phyloP scores from a whole-genome alignment of 2,888 invertebrate species.

The Notodonta dromedarius region DNA sequence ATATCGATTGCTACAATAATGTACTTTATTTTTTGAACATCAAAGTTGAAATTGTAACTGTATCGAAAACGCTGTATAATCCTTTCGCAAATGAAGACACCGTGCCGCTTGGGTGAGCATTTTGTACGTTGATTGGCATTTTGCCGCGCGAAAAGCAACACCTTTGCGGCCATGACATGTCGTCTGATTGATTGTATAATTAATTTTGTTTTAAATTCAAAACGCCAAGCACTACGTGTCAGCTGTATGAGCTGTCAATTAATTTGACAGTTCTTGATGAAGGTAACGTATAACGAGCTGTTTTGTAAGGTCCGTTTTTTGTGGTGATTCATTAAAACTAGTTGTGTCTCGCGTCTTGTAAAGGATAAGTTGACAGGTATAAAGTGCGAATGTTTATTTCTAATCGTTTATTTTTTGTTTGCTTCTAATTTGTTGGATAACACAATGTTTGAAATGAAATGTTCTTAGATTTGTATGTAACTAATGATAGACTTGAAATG shows the following conservation, averaged over 20 bases:
- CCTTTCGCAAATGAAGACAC: slow-evolving; percentile 34
- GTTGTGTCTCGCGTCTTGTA: slow-evolving; percentile 48
- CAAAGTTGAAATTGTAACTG: slow-evolving; percentile 46
- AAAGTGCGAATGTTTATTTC: slow-evolving; percentile 60
- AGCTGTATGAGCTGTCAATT: slow-evolving; percentile 77
- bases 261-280: slow-evolving; percentile 78
- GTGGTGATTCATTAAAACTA: slow-evolving; percentile 66
- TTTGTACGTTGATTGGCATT: slow-evolving; percentile 79
- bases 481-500: neutral
- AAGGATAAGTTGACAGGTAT: slow-evolving; percentile 67
- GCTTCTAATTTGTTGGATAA: slow-evolving; percentile 42
- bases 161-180: slow-evolving; percentile 77
- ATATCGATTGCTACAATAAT: slow-evolving; percentile 20
- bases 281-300: slow-evolving; percentile 71
- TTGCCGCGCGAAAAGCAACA: slow-evolving; percentile 80
- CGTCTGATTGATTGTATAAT: slow-evolving; percentile 81
- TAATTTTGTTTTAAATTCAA: slow-evolving; percentile 80
- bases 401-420: slow-evolving; percentile 28
- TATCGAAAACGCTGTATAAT: slow-evolving; percentile 22
- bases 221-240: slow-evolving; percentile 66
- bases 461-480: slow-evolving; percentile 23
- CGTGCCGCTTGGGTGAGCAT: slow-evolving; percentile 68
- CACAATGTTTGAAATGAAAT: slow-evolving; percentile 27
- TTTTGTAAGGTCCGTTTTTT: slow-evolving; percentile 56
- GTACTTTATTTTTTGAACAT: slow-evolving; percentile 36